Conservation (phyloP, 2,113 vertebrate genomes). For the Pao palembangensis region DNA sequence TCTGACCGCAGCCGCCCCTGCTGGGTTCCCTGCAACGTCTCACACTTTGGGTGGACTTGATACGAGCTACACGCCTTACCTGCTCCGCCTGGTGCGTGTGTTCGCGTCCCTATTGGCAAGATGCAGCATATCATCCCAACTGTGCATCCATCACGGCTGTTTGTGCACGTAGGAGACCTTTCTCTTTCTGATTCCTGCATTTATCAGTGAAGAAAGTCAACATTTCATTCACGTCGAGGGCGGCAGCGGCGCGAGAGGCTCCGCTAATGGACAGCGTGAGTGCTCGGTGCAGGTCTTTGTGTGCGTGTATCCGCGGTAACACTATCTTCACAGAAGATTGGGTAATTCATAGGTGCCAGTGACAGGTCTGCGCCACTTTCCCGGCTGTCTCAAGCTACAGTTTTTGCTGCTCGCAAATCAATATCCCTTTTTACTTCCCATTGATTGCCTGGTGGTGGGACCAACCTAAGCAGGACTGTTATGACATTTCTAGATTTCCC, state of each 20-base stretch:
- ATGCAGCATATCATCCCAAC: slow-evolving; percentile 22
- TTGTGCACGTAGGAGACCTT: slow-evolving; percentile 36
- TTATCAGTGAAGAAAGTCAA: slow-evolving; percentile 64
- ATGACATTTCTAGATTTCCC: slow-evolving; percentile 85
- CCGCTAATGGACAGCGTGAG: slow-evolving; percentile 69
- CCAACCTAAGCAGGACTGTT: slow-evolving; percentile 80
- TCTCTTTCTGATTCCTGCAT: slow-evolving; percentile 57
- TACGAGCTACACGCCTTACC: not conserved
- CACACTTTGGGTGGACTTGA: slow-evolving; percentile 22
- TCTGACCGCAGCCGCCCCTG: slow-evolving; percentile 25
- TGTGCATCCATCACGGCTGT: slow-evolving; percentile 19
- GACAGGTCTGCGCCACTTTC: slow-evolving; percentile 75
- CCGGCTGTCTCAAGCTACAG: slow-evolving; percentile 77
- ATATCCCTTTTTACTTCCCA: slow-evolving; percentile 82
- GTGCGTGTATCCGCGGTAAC: slow-evolving; percentile 58
- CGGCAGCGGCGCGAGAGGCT: slow-evolving; percentile 56
- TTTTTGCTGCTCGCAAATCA: slow-evolving; percentile 75
- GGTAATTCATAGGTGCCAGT: slow-evolving; percentile 74
- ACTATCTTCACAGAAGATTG: slow-evolving; percentile 70
- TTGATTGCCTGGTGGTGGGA: slow-evolving; percentile 79
- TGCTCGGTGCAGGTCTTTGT: slow-evolving; percentile 54
- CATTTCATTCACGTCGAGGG: slow-evolving; percentile 59
- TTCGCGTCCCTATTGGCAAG: slow-evolving; percentile 38
- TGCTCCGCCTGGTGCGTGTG: slow-evolving; percentile 17
- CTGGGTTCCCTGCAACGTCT: not conserved